phyloP scores from a whole-genome alignment of 2,888 invertebrate genomes.

The Syrphus vitripennis region DNA sequence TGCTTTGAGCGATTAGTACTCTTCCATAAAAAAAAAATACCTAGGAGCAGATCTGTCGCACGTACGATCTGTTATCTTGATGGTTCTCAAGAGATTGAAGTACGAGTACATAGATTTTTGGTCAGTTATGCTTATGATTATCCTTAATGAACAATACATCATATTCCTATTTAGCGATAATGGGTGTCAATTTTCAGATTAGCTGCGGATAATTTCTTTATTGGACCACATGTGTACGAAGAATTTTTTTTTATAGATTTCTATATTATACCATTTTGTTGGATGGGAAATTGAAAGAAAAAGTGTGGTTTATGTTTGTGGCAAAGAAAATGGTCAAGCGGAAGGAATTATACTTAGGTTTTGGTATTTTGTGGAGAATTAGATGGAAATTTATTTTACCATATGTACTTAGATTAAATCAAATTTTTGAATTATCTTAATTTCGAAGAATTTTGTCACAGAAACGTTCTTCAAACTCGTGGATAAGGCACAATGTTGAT shows the following conservation, averaged over 20 bases:
- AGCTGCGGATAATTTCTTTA: constrained; percentile 63
- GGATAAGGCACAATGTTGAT: no score
- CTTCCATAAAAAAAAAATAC: background rate
- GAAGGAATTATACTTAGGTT: constrained; percentile 10
- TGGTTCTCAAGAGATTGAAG: constrained; percentile 11
- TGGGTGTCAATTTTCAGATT: constrained; percentile 71
- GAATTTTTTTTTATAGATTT: constrained; percentile 67
- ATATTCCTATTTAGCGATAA: constrained; percentile 55
- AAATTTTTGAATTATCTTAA: background rate
- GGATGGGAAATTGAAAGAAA: background rate
- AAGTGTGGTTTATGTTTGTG: background rate
- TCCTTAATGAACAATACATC: constrained; percentile 42
- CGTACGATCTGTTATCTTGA: constrained; percentile 41
- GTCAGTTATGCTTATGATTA: constrained; percentile 22
- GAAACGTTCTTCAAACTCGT: no score
- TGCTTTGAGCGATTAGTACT: constrained; percentile 49
- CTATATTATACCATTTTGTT: background rate
- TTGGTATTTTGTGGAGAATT: constrained; percentile 17
- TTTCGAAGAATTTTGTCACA: no score
- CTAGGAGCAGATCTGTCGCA: background rate
- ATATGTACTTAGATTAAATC: background rate
- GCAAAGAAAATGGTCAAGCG: constrained; percentile 36
- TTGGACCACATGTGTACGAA: constrained; percentile 62
- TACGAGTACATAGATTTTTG: background rate
- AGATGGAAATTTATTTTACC: background rate